Percentiles rank a stretch among this genome's conserved stretches.
phyloP scores from a whole-genome alignment of 2,797 vertebrate species.

The Molossus molossus region DNA sequence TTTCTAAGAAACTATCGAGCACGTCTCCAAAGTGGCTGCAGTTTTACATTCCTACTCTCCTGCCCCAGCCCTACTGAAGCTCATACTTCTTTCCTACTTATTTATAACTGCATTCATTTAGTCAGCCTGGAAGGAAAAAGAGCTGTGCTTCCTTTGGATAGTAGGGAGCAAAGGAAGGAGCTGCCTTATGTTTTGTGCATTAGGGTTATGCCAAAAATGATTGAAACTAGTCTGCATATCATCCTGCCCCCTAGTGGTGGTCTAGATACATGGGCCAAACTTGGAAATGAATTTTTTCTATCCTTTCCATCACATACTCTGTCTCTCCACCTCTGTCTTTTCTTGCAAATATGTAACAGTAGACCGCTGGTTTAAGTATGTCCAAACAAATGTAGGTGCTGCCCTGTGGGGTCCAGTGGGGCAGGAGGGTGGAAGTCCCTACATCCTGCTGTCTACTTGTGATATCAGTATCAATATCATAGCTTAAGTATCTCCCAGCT shows the following conservation, averaged over 20 bases:
- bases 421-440: neutral
- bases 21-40: neutral
- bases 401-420: neutral
- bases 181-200: neutral
- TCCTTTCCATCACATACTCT: neutral
- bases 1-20: neutral
- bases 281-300: neutral
- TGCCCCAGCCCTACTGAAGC: neutral
- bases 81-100: neutral
- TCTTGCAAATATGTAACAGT: neutral
- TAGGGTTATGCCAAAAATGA: neutral
- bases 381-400: neutral
- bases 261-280: neutral
- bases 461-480: rapidly evolving
- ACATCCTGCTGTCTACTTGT: neutral
- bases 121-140: neutral
- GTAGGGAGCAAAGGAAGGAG: neutral
- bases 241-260: neutral
- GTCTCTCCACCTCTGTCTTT: neutral
- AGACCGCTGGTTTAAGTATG: neutral
- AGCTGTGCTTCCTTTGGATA: neutral
- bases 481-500: neutral
- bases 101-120: neutral
- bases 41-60: neutral
- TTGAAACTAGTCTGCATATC: constrained; percentile 7